These are phyloP conservation scores for Cyprinus carpio DNA, from an alignment of 2,113 vertebrate genomes.

Conservation along the genomic window DNA sequence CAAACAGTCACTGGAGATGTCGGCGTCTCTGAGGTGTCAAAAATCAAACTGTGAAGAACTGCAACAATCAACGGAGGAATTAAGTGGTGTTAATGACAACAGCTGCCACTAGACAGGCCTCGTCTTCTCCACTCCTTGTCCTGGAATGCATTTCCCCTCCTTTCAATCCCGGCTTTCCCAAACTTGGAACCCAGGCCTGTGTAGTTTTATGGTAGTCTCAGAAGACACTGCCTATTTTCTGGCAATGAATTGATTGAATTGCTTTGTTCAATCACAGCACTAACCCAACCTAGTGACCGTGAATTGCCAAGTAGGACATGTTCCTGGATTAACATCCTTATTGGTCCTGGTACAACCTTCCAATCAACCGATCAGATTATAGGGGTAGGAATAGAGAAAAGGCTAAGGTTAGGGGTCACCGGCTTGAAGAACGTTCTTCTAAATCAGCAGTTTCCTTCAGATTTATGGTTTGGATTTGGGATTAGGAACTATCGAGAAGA, in stretches of 20 bases:
- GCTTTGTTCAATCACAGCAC: not conserved
- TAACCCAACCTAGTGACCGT: not conserved
- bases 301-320: constrained; percentile 6
- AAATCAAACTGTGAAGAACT: constrained; percentile 36
- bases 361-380: not conserved
- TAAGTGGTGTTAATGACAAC: constrained; percentile 58
- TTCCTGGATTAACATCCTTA: not conserved
- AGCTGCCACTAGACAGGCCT: constrained; percentile 55
- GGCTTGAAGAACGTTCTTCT: not conserved
- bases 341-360: not conserved
- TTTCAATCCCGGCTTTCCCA: not conserved
- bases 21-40: constrained; percentile 21
- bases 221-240: constrained; percentile 17
- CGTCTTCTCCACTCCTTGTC: constrained; percentile 57
- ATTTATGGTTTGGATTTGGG: not conserved
- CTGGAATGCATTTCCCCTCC: constrained; percentile 22
- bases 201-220: not conserved
- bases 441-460: not conserved
- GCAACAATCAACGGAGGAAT: constrained; percentile 37
- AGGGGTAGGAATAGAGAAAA: not conserved
- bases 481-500: not conserved
- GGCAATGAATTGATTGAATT: constrained; percentile 26
- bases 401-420: not conserved
- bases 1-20: not conserved
- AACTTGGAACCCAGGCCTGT: not conserved